Evolutionary conservation across 2,113 vertebrate genomes (phyloP), one percentile per base, ranked within the genome.

Genomic region (Apistogramma diplotaenia): DNA sequence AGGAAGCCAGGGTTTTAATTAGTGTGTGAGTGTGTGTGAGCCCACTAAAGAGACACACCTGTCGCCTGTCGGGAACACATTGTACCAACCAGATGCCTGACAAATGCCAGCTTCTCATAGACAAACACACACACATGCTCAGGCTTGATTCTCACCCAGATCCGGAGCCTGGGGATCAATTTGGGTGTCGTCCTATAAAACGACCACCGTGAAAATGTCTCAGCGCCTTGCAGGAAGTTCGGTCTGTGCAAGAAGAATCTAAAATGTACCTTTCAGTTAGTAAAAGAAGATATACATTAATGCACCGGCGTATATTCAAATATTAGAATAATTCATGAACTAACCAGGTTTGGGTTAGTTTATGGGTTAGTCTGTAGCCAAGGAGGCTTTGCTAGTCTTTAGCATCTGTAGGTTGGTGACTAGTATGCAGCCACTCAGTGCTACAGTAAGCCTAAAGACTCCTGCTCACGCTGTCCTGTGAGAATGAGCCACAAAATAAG

Each of bases 1-100:
- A 46, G 35, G n/a, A 71, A 82, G 85, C 85, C 88, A 85, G 51
- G 31, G 51, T 65, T 80, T 76, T 87, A 81, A 84, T 86, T 86
- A 83, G 74, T 81, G 78, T 55, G 55, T 71, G 62, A 29, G 35
- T 58, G 71, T 71, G 57, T 78, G 49, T 58, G 54, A 40, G 53
- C 37, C 55, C 19, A 33, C 55, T 65, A 37, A 65, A 76, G 33
- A 84, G 80, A 65, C 70, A 79, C 84, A 89, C 84, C 87, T 84
- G 87, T 86, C 71, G 12, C 71, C 31, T 25, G 77, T 53, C 2
- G 8, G 25, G 18, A 27, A 18, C 46, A 33, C 16, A 33, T 58
- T 27, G 79, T 76, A 74, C 86, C 83, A 85, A 78, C 56, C 33
- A 82, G 54, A 57, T 3, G n/a, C n/a, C 62, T 43, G 35, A 85